These are phyloP conservation scores for Silurus lanzhouensis DNA, from an alignment of 2,797 vertebrate species.

Conservation along the genomic window DNA sequence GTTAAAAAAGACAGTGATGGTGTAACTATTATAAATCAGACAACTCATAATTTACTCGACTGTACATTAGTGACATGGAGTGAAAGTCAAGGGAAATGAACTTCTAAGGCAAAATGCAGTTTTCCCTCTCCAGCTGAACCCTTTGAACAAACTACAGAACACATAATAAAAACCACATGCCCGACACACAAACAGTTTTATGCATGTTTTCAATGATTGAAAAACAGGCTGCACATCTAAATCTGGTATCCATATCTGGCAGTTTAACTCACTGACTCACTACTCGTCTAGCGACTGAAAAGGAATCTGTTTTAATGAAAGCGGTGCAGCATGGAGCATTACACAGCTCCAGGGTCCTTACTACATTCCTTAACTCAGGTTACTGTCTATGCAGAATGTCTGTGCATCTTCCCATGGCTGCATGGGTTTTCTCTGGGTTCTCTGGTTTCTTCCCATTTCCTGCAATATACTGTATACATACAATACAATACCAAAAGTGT, in stretches of 20 bases:
- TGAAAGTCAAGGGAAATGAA: background rate
- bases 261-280: conserved; percentile 4
- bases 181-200: background rate
- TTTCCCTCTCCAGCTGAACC: background rate
- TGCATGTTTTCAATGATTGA: conserved; percentile 1
- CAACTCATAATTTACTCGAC: background rate
- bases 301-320: background rate
- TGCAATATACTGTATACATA: background rate
- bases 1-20: background rate
- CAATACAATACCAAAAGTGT: background rate
- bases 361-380: background rate
- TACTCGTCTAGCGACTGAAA: background rate
- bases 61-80: background rate
- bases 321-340: background rate
- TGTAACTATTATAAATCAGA: background rate
- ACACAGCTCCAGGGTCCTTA: background rate
- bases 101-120: background rate
- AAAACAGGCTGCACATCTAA: background rate
- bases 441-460: background rate
- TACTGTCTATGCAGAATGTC: background rate
- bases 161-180: conserved; percentile 8
- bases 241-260: conserved; percentile 3
- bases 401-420: background rate
- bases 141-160: background rate
- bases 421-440: background rate